These are phyloP conservation scores for Drosophila cracens DNA, from an alignment of 2,888 invertebrate species.

Conservation along the genomic window DNA sequence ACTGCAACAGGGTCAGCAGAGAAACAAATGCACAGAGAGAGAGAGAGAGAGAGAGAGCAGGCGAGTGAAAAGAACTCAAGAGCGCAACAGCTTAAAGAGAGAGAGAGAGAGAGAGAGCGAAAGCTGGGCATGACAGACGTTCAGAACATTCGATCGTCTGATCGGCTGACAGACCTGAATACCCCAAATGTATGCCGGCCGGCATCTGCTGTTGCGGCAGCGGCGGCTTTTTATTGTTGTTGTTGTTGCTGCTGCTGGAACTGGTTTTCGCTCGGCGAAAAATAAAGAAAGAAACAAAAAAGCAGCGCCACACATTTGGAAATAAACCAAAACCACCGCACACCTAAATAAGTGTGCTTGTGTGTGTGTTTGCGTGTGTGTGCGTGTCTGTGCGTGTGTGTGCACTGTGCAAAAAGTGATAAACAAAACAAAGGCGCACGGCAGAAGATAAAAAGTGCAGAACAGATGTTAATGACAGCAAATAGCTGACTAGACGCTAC, in stretches of 20 bases:
- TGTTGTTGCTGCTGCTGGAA: constrained; percentile 50
- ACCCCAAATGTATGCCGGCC: constrained; percentile 70
- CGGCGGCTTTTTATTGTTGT: background rate
- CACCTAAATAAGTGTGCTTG: constrained; percentile 1
- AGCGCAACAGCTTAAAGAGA: constrained; percentile 8
- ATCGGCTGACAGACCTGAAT: constrained; percentile 63
- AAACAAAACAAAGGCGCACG: constrained; percentile 57
- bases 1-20: constrained; percentile 19
- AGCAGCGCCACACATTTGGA: constrained; percentile 63
- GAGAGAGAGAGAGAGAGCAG: constrained; percentile 14
- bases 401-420: constrained; percentile 57
- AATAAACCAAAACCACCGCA: constrained; percentile 52
- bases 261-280: constrained; percentile 74
- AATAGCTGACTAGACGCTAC: constrained; percentile 8
- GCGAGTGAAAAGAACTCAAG: constrained; percentile 15
- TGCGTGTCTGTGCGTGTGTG: background rate
- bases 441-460: constrained; percentile 35
- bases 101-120: constrained; percentile 12
- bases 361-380: constrained; percentile 3
- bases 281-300: constrained; percentile 26
- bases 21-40: constrained; percentile 1
- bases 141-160: constrained; percentile 38
- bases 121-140: constrained; percentile 17
- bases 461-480: constrained; percentile 15
- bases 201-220: constrained; percentile 65